phyloP scores from a whole-genome alignment of 1,140 invertebrate genomes.

The Pseudomyrmex flavicornis region DNA sequence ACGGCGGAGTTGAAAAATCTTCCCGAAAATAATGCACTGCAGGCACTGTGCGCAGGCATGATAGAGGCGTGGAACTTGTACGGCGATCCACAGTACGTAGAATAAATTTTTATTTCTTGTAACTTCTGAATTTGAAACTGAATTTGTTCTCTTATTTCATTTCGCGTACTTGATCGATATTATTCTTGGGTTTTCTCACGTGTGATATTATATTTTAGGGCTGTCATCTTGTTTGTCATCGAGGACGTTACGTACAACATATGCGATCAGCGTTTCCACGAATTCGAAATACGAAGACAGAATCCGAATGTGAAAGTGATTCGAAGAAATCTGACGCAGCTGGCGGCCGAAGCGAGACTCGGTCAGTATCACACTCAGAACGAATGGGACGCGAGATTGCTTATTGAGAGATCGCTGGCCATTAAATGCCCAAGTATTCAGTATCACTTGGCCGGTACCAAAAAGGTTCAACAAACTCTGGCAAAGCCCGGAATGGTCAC shows the following conservation, averaged over 20 bases:
- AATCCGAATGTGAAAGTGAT: conserved; percentile 90
- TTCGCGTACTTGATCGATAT: neutral
- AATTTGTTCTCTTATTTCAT: neutral
- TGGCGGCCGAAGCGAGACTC: conserved; percentile 86
- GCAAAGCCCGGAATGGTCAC: conserved; percentile 90
- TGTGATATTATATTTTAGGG: conserved; percentile 72
- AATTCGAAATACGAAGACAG: conserved; percentile 92
- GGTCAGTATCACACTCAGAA: conserved; percentile 90
- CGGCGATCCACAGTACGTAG: conserved; percentile 84
- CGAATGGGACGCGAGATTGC: conserved; percentile 94
- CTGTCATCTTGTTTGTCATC: conserved; percentile 93
- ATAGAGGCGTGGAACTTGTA: conserved; percentile 92
- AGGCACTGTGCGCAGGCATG: conserved; percentile 90
- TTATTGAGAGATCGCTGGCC: conserved; percentile 93
- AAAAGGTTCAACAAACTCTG: conserved; percentile 95
- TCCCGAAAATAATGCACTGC: conserved; percentile 91
- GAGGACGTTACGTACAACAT: conserved; percentile 95
- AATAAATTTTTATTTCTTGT: neutral
- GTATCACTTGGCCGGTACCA: conserved; percentile 93
- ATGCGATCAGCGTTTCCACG: conserved; percentile 95
- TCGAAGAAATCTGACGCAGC: conserved; percentile 89
- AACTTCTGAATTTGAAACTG: neutral
- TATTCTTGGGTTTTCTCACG: neutral
- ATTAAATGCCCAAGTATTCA: conserved; percentile 98
- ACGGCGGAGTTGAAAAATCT: conserved; percentile 86